A percentile compares a stretch with the other conserved stretches of the same genome.
phyloP scores from a whole-genome alignment of 2,113 vertebrate species.

The Tupaia tana region DNA sequence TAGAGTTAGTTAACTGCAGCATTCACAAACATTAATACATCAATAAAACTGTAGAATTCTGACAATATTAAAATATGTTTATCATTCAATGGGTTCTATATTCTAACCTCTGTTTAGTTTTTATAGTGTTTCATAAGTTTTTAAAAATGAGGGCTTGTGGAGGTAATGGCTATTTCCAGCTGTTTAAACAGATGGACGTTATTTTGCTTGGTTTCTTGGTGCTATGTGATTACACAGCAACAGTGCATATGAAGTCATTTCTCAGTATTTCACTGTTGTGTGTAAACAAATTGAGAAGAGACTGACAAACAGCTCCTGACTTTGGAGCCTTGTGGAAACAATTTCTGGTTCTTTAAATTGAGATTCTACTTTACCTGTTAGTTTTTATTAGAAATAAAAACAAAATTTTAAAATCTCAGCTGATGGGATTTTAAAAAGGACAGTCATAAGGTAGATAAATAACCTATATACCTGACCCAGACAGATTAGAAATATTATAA shows the following conservation, averaged over 20 bases:
- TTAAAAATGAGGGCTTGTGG: not conserved
- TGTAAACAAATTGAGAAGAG: conserved; percentile 11
- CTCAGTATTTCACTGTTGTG: not conserved
- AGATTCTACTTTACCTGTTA: conserved; percentile 11
- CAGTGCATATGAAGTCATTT: not conserved
- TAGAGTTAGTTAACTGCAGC: not conserved
- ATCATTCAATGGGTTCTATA: not conserved
- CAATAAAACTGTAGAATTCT: not conserved
- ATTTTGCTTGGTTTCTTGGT: not conserved
- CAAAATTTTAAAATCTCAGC: not conserved
- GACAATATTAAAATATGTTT: not conserved
- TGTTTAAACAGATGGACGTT: not conserved
- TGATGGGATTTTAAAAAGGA: not conserved
- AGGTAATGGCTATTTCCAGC: not conserved
- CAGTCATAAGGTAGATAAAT: not conserved
- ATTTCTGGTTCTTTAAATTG: not conserved
- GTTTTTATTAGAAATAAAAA: conserved; percentile 17
- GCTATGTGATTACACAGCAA: not conserved
- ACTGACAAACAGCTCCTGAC: conserved; percentile 1
- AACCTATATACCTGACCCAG: not conserved
- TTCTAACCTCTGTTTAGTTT: not conserved
- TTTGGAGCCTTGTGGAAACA: not conserved
- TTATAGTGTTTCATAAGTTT: not conserved
- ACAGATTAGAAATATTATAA: conserved; percentile 11
- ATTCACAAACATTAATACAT: conserved; percentile 20